Evolutionary conservation across 2,113 vertebrate genomes (phyloP), one percentile per base, ranked within the genome.

Genomic region (Prochilodus magdalenae): DNA sequence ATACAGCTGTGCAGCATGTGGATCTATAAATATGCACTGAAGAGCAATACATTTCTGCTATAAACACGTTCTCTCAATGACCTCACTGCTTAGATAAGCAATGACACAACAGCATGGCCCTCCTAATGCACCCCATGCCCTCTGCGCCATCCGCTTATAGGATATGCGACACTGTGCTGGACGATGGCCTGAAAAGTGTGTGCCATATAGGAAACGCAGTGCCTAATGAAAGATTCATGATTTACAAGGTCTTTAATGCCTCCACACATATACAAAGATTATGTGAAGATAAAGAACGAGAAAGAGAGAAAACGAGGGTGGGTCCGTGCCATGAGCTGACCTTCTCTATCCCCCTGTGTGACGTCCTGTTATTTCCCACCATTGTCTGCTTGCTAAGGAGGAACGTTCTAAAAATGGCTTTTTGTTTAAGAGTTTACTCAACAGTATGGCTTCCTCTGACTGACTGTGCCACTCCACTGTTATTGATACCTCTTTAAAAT

Each of bases 331-430:
- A 86, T 89, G 93, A 93, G 91, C 89, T 94, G 92, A 92, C 90
- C 77, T 82, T 80, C 84, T 89, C 88, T 85, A 90, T 90, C 93
- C 91, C 90, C 62, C 88, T 89, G 89, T 90, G 93, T 92, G 85
- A 93, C 90, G 89, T 90, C 94, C 95, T 92, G 81, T 90, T 86
- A 93, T 91, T 96, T 98, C 97, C 97, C 93, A 84, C 88, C 88
- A 96, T 98, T 97, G 96, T 97, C 89, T 89, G 89, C 79, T 84
- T 47, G 57, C 81, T 88, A 89, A 91, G 90, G 91, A 94, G 92
- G 91, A 93, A 86, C 89, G 90, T 92, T 91, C 94, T 95, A 97
- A 96, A 97, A 96, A 95, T 95, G 95, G 91, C 87, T 90, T 93
- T 94, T 95, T 96, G 95, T 97, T 97, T 96, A 93, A 87, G 92